Percentiles rank a stretch among this genome's conserved stretches.
phyloP scores from a whole-genome alignment of 1,140 invertebrate species.

The Pollicipes pollicipes region DNA sequence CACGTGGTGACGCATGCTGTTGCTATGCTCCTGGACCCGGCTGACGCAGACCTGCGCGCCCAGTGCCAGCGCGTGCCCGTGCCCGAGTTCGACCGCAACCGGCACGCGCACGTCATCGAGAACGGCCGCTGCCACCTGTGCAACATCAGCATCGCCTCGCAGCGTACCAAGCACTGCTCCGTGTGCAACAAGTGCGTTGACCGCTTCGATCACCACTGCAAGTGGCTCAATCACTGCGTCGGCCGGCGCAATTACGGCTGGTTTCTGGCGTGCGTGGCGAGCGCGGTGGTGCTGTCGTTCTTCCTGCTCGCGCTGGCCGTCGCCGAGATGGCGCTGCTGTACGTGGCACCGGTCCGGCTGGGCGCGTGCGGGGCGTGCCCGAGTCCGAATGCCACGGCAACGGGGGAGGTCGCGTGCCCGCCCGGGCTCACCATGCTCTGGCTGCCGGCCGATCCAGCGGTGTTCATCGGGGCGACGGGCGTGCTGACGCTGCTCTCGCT shows the following conservation, averaged over 20 bases:
- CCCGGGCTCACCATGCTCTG: slow-evolving; percentile 18
- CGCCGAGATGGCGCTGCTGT: slow-evolving; percentile 40
- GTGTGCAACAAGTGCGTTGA: slow-evolving; percentile 92
- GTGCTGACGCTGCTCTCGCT: slow-evolving; percentile 30
- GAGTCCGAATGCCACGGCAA: background rate
- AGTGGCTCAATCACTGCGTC: slow-evolving; percentile 95
- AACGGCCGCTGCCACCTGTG: slow-evolving; percentile 86
- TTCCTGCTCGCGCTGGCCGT: slow-evolving; percentile 46
- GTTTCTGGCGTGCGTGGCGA: slow-evolving; percentile 66
- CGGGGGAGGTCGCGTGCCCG: background rate
- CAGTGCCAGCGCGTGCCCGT: slow-evolving; percentile 20
- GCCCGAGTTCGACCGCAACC: slow-evolving; percentile 65
- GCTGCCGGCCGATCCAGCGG: slow-evolving; percentile 20
- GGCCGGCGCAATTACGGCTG: slow-evolving; percentile 73
- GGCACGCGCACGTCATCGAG: slow-evolving; percentile 84
- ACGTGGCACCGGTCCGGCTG: background rate
- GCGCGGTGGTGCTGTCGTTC: slow-evolving; percentile 52
- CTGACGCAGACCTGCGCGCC: slow-evolving; percentile 47
- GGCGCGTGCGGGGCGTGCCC: background rate
- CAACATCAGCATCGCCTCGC: slow-evolving; percentile 52
- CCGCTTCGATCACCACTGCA: slow-evolving; percentile 84
- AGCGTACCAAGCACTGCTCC: slow-evolving; percentile 79
- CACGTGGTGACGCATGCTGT: slow-evolving; percentile 55
- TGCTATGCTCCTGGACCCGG: slow-evolving; percentile 67
- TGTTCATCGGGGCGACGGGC: slow-evolving; percentile 23